Conservation (phyloP, 2,888 invertebrate species). For the Yponomeuta evonymella region DNA sequence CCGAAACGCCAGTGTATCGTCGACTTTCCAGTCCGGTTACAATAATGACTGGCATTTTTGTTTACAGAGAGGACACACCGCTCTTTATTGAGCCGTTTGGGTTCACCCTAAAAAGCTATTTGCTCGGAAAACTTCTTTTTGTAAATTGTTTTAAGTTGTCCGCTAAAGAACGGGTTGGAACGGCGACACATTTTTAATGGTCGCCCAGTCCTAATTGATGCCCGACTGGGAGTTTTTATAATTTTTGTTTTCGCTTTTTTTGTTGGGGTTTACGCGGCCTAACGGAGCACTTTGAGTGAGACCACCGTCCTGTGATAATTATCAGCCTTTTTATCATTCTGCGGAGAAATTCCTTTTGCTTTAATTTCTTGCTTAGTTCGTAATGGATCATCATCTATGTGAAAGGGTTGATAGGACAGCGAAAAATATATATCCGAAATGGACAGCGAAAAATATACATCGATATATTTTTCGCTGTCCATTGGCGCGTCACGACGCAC, state of each 20-base stretch:
- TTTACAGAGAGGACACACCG: slow-evolving; percentile 62
- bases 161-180: slow-evolving; percentile 13
- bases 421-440: slow-evolving; percentile 29
- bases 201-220: slow-evolving; percentile 8
- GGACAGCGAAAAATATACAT: slow-evolving; percentile 25
- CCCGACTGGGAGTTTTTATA: background rate
- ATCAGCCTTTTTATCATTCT: background rate
- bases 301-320: background rate
- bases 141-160: slow-evolving; percentile 24
- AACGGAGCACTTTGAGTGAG: background rate
- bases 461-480: slow-evolving; percentile 56
- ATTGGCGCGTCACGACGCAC: slow-evolving; percentile 52
- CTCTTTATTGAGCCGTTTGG: slow-evolving; percentile 66
- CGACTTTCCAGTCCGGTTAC: slow-evolving; percentile 51
- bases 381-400: background rate
- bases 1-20: slow-evolving; percentile 1
- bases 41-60: slow-evolving; percentile 72
- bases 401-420: background rate
- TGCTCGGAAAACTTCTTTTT: slow-evolving; percentile 41
- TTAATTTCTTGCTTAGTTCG: background rate
- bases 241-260: slow-evolving; percentile 4
- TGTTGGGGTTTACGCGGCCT: background rate
- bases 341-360: background rate
- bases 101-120: slow-evolving; percentile 44
- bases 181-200: slow-evolving; percentile 15